Evolutionary conservation across 2,888 invertebrate genomes (phyloP), one percentile per base, ranked within the genome.

Genomic region (Meghimatium bilineatum): DNA sequence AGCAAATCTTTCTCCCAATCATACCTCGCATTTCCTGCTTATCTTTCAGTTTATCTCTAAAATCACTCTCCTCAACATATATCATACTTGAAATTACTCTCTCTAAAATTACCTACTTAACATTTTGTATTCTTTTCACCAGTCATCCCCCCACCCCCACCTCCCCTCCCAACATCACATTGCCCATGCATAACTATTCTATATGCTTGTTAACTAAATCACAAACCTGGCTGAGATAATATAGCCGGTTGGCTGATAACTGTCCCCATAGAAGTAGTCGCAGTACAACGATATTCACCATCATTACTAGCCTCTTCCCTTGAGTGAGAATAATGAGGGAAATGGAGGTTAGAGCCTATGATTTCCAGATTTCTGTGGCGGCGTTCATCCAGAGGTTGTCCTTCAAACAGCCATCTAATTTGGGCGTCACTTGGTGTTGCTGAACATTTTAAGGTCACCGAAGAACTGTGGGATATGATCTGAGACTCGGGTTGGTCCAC

Each of bases 221-320:
- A 44, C 44, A 44, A 56, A 86, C 86, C 86, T 63, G 86, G 86
- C 52, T 76, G 76, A 26, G 84, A 82, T 52, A 86, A 36, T 1
- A 82, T 74, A 26, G 86, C 86, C 10, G 86, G 86, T 44, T 76
- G 72, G 52, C 84, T 84, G 56, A 86, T 79, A 32, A 86, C 49
- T 38, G 84, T 84, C 26, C 84, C 86, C 14, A 66, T 36, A 10
- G 49, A 26, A 0, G 84, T 84, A 52, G 76, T 84, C 71, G 86
- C 86, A 34, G 82, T 80, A 67, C 86, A 86, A 20, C 86, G 36
- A 67, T 86, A 86, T 80, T 86, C 86, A 20, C 86, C 86, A n/a
- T 76, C 79, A 29, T 84, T 82, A n/a, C 71, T 52, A 34, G 63
- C 23, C 23, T 77, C 52, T 32, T 34, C 67, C 36, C 34, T 38